phyloP scores from a whole-genome alignment of 2,113 vertebrate species.

The Strix uralensis region DNA sequence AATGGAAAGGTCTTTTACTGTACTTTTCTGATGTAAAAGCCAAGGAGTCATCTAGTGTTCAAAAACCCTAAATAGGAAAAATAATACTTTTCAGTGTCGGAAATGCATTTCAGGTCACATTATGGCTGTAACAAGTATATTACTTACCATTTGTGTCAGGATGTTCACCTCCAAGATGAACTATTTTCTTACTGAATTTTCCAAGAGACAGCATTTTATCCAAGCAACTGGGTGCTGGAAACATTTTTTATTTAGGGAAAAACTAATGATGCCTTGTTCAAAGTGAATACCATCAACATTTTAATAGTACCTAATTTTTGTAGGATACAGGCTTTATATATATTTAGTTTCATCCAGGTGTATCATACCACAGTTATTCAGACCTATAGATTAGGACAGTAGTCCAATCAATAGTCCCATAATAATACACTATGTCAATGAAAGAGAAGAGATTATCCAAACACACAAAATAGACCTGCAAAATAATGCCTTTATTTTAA shows the following conservation, averaged over 20 bases:
- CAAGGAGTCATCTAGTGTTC: not conserved
- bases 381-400: not conserved
- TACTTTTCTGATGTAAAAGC: not conserved
- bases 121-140: not conserved
- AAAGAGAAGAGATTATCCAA: not conserved
- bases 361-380: not conserved
- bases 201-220: not conserved
- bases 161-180: not conserved
- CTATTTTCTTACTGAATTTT: not conserved
- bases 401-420: not conserved
- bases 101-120: not conserved
- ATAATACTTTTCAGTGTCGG: not conserved
- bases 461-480: not conserved
- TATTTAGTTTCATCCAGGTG: not conserved
- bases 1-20: not conserved
- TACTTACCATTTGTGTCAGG: not conserved
- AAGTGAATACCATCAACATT: not conserved
- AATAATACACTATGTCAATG: not conserved
- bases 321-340: not conserved
- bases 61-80: not conserved
- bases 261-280: not conserved
- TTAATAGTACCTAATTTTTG: not conserved
- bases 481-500: not conserved
- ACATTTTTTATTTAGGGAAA: not conserved
- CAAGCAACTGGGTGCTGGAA: not conserved